Conservation (phyloP, 64 coral and sea anemone species). For the Pocillopora verrucosa region DNA sequence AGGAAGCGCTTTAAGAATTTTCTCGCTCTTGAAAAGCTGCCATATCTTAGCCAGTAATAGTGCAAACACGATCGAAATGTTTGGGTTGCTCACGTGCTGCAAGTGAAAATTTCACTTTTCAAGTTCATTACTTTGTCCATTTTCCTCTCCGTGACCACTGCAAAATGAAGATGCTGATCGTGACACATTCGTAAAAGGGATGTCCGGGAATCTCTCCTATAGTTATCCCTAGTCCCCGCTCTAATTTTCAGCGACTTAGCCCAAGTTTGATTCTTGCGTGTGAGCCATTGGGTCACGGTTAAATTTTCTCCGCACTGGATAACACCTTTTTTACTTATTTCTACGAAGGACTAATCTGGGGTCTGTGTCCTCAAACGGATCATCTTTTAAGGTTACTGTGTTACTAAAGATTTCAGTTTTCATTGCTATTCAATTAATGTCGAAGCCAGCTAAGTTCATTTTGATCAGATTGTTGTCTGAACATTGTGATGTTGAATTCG, state of each 20-base stretch:
- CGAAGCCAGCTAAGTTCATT: not conserved
- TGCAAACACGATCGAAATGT: no score
- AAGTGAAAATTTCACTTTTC: no score
- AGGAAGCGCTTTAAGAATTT: no score
- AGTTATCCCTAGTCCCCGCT: not conserved
- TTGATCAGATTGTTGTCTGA: not conserved
- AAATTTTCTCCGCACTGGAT: not conserved
- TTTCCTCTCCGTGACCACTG: not conserved
- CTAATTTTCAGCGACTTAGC: not conserved
- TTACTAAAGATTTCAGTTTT: not conserved
- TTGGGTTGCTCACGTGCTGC: no score
- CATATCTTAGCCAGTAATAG: no score
- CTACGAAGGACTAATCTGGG: not conserved
- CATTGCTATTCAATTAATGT: not conserved
- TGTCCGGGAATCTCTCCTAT: not conserved
- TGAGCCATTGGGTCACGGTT: not conserved
- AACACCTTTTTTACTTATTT: not conserved
- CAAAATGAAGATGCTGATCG: not conserved
- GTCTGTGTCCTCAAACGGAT: not conserved
- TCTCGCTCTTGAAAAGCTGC: no score
- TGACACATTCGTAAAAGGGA: not conserved
- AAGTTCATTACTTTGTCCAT: no score
- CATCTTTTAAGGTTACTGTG: not conserved
- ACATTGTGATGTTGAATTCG: not conserved
- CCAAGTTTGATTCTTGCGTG: not conserved